Percentiles rank a stretch among this genome's conserved stretches.
phyloP scores from a whole-genome alignment of 2,888 invertebrate genomes.

The Scotopteryx bipunctaria region DNA sequence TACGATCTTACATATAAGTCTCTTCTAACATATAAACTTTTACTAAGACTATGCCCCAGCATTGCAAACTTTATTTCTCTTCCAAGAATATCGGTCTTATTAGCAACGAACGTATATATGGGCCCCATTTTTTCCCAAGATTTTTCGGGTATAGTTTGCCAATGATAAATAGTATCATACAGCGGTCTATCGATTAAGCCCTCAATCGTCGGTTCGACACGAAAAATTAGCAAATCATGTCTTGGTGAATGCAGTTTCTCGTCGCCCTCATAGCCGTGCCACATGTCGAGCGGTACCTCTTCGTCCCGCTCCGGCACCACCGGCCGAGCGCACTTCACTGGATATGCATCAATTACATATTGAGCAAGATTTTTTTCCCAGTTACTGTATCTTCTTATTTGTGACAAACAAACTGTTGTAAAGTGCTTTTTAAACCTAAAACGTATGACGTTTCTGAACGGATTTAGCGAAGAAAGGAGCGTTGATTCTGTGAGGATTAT shows the following conservation, averaged over 20 bases:
- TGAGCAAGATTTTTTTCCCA: neutral
- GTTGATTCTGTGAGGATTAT: neutral
- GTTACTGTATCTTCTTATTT: neutral
- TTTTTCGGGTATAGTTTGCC: neutral
- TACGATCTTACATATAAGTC: neutral
- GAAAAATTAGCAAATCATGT: conserved; percentile 9
- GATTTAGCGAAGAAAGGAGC: conserved; percentile 3
- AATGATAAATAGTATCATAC: neutral
- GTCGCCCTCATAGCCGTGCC: neutral
- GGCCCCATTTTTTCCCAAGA: neutral
- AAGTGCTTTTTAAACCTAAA: neutral
- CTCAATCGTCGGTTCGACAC: neutral
- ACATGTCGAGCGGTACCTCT: neutral
- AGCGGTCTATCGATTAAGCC: neutral
- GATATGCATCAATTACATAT: neutral
- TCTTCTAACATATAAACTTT: neutral
- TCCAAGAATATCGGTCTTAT: neutral
- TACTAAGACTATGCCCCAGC: neutral
- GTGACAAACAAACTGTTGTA: neutral
- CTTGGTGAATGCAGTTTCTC: conserved; percentile 2
- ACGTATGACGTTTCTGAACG: neutral
- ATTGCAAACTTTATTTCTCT: conserved; percentile 1
- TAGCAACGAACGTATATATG: neutral
- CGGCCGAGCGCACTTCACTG: neutral
- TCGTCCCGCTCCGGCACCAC: conserved; percentile 3